Percentiles rank a stretch among this genome's conserved stretches.
Evolutionary conservation across 2,113 vertebrate genomes (phyloP).

Genomic region (Carassius carassius): DNA sequence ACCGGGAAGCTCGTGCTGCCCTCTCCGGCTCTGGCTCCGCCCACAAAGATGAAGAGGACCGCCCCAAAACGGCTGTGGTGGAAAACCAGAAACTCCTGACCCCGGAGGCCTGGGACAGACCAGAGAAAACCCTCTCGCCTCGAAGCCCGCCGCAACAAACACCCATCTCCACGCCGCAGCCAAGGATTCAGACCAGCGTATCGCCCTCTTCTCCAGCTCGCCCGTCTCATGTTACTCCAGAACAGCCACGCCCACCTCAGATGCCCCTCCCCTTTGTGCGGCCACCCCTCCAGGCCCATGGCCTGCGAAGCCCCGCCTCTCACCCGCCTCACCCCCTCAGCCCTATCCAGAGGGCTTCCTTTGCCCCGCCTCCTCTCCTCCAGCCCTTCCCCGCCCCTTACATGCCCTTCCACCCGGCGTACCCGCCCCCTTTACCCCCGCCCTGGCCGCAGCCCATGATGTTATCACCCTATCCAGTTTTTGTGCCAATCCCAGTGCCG

Average conservation of each 20-base stretch:
- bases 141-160: conserved; percentile 51
- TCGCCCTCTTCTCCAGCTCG: neutral
- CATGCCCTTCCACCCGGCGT: conserved; percentile 86
- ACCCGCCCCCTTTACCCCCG: conserved; percentile 88
- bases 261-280: conserved; percentile 87
- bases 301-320: conserved; percentile 84
- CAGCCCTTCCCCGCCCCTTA: conserved; percentile 79
- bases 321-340: conserved; percentile 86
- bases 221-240: conserved; percentile 55
- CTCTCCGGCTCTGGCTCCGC: conserved; percentile 74
- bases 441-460: conserved; percentile 91
- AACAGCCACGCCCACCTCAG: conserved; percentile 77
- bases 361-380: conserved; percentile 83
- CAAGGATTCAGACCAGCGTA: conserved; percentile 70
- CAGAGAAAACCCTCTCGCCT: conserved; percentile 85
- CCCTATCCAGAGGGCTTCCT: conserved; percentile 86
- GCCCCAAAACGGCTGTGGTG: conserved; percentile 77
- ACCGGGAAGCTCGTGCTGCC: conserved; percentile 94
- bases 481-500: conserved; percentile 92
- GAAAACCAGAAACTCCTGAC: conserved; percentile 85
- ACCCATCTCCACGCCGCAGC: conserved; percentile 74
- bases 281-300: neutral
- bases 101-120: conserved; percentile 92
- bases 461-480: conserved; percentile 93
- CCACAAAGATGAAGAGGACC: conserved; percentile 82